phyloP scores from a whole-genome alignment of 2,113 vertebrate species.

The Opisthocomus hoazin region DNA sequence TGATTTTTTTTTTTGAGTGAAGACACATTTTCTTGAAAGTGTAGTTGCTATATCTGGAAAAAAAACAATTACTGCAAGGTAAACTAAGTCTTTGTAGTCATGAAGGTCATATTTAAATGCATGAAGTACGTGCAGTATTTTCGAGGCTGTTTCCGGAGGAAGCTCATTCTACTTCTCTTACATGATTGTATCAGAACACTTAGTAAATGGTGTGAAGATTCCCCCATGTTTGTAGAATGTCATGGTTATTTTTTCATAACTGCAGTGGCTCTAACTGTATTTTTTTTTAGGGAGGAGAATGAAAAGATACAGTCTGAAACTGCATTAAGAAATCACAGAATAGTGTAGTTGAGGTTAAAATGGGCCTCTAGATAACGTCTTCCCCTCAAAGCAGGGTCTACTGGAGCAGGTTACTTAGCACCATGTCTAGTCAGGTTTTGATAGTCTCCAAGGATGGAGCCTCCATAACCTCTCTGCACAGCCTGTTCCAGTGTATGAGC shows the following conservation, averaged over 20 bases:
- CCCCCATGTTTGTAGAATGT: not conserved
- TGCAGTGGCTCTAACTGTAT: not conserved
- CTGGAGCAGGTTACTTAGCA: not conserved
- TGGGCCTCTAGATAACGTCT: not conserved
- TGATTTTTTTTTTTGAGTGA: not conserved
- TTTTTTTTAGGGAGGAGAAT: not conserved
- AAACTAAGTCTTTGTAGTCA: not conserved
- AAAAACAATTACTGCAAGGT: not conserved
- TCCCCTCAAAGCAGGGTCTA: not conserved
- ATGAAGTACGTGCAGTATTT: not conserved
- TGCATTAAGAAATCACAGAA: not conserved
- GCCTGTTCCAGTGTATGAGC: not conserved
- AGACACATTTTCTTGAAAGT: not conserved
- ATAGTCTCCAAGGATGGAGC: not conserved
- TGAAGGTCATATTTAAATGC: not conserved
- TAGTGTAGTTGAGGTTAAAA: not conserved
- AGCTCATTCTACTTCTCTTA: not conserved
- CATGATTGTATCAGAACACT: not conserved
- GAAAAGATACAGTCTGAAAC: not conserved
- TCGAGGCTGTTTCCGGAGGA: not conserved
- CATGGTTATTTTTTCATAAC: not conserved
- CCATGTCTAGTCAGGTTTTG: not conserved
- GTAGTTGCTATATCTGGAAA: not conserved
- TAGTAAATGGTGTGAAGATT: not conserved
- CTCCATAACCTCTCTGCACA: not conserved